Evolutionary conservation across 2,888 invertebrate species (phyloP), one percentile per base, ranked within the genome.

Genomic region (Parnassius smintheus): DNA sequence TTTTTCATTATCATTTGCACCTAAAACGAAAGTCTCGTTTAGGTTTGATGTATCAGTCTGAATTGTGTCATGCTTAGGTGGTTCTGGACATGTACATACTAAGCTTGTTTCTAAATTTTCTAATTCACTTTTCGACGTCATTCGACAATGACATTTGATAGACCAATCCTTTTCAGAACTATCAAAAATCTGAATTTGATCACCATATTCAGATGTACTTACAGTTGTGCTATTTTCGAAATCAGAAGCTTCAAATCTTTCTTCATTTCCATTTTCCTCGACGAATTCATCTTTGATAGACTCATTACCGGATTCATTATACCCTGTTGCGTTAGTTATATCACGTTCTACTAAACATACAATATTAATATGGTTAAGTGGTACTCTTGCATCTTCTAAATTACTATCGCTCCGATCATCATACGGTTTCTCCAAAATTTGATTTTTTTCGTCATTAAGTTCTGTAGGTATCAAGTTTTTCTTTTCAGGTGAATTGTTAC

Each of bases 11-110:
- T 72, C 72, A 0, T 65, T 66, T 1, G 65, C 61, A n/a, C 78
- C 74, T 13, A 79, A 22, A 44, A 71, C 72, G 53, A 70, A 78
- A 0, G 80, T 81, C 68, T 77, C 75, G 41, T 75, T 71, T 2
- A 72, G 75, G 42, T 75, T 71, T 3, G 71, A 61, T 9, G 50
- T 48, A n/a, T 45, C 61, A 8, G 59, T 69, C 57, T 9, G 41
- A n/a, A 57, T 42, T 25, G 56, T 64, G 7, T 35, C 35, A 45
- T 66, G 62, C 11, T 61, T 66, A 12, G 66, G 68, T 2, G 68
- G 56, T 41, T 67, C 67, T 55, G 65, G 65, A 35, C 18, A 10
- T 1, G 53, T 41, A 2, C 13, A 35, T 35, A 25, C 45, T 1
- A 45, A 44, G 35, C 9, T 11, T 1, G 18, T 35, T 9, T 55